phyloP scores from a whole-genome alignment of 2,797 vertebrate genomes.

The Phoeniculus purpureus region DNA sequence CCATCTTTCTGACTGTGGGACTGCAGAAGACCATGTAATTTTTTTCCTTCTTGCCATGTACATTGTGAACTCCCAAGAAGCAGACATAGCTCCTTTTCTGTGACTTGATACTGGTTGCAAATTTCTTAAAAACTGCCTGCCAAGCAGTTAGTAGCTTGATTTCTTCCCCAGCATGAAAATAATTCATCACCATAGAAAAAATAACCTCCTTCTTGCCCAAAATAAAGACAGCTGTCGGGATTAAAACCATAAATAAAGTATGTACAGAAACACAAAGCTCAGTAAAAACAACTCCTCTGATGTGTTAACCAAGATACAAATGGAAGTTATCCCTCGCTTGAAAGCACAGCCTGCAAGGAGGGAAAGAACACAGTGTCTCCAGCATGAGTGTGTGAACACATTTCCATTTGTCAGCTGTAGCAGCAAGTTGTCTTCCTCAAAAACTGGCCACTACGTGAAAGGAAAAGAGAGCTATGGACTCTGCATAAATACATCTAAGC shows the following conservation, averaged over 20 bases:
- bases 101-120: background rate
- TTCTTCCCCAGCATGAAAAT: slow-evolving; percentile 5
- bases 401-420: background rate
- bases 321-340: background rate
- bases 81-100: background rate
- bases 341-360: background rate
- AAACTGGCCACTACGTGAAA: background rate
- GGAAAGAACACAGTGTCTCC: background rate
- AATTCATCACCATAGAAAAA: background rate
- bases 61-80: background rate
- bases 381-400: background rate
- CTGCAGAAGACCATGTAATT: background rate
- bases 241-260: background rate
- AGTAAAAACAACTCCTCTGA: background rate
- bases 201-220: background rate
- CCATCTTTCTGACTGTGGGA: background rate
- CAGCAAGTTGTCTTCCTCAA: background rate
- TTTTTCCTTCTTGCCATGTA: background rate
- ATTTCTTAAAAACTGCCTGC: background rate
- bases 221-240: background rate
- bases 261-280: background rate
- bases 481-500: background rate
- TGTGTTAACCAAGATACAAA: background rate
- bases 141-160: background rate
- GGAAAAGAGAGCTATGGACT: background rate